These are phyloP conservation scores for Electrona antarctica DNA, from an alignment of 2,113 vertebrate species.

Conservation along the genomic window DNA sequence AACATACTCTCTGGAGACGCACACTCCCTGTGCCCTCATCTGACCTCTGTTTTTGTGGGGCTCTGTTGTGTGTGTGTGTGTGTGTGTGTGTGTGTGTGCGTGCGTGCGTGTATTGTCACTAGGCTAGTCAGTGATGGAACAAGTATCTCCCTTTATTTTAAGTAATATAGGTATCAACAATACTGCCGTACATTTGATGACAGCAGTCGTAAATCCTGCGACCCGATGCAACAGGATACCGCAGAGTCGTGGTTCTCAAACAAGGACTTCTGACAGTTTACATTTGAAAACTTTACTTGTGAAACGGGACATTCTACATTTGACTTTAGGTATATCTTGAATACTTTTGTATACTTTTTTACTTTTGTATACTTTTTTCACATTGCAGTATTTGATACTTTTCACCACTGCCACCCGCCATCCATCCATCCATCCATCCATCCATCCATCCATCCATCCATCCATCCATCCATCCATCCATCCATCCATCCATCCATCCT, in stretches of 20 bases:
- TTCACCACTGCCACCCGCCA: no score
- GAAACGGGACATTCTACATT: no score
- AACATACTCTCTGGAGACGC: conserved; percentile 59
- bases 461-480: no score
- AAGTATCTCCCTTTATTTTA: neutral
- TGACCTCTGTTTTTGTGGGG: conserved; percentile 43
- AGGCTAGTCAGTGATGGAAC: conserved; percentile 7
- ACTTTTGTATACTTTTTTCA: no score
- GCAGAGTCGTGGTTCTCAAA: neutral
- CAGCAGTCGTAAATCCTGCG: neutral
- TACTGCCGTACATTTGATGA: neutral
- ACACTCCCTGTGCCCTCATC: conserved; percentile 36
- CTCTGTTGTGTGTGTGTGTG: conserved; percentile 26
- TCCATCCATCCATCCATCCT: no score
- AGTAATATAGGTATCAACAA: neutral
- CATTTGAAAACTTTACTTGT: no score
- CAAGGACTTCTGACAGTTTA: no score
- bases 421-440: no score
- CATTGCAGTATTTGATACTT: no score
- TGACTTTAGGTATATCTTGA: no score
- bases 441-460: no score
- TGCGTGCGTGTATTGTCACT: conserved; percentile 3
- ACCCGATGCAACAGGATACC: neutral
- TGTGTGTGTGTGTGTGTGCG: conserved; percentile 31
- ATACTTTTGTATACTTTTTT: no score